phyloP scores from a whole-genome alignment of 2,888 invertebrate species.

The Pammene fasciana region DNA sequence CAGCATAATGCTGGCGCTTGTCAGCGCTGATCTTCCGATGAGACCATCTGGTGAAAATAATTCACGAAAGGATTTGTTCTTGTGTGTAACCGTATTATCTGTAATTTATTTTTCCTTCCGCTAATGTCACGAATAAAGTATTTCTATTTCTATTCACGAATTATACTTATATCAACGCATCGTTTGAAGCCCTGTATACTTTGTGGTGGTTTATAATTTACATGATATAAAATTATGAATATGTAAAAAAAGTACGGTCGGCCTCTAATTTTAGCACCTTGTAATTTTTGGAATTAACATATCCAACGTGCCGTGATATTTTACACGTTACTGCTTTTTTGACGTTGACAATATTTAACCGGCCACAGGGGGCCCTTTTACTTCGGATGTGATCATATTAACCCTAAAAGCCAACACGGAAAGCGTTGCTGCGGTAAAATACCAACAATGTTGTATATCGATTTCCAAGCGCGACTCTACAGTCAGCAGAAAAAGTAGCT shows the following conservation, averaged over 20 bases:
- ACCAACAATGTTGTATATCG: not conserved
- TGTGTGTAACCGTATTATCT: too few relatives aligned
- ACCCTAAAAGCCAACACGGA: not conserved
- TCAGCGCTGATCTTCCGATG: too few relatives aligned
- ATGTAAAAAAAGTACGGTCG: not conserved
- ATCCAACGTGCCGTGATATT: not conserved
- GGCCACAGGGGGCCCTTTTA: not conserved
- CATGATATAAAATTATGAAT: not conserved
- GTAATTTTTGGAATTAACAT: conserved; percentile 13
- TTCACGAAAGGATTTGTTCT: too few relatives aligned
- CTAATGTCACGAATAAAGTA: too few relatives aligned
- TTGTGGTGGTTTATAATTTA: not conserved
- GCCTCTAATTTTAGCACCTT: conserved; percentile 6
- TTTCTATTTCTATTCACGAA: too few relatives aligned
- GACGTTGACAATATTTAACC: not conserved
- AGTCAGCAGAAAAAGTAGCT: too few relatives aligned
- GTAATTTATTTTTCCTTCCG: too few relatives aligned
- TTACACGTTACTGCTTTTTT: conserved; percentile 1
- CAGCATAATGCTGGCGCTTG: too few relatives aligned
- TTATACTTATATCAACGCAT: not conserved
- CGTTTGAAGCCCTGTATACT: not conserved
- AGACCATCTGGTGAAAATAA: too few relatives aligned
- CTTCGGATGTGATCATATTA: not conserved
- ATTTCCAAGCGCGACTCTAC: not conserved
- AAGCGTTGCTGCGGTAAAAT: not conserved